Evolutionary conservation across 2,888 invertebrate species (phyloP).

Genomic region (Melieria omissa): DNA sequence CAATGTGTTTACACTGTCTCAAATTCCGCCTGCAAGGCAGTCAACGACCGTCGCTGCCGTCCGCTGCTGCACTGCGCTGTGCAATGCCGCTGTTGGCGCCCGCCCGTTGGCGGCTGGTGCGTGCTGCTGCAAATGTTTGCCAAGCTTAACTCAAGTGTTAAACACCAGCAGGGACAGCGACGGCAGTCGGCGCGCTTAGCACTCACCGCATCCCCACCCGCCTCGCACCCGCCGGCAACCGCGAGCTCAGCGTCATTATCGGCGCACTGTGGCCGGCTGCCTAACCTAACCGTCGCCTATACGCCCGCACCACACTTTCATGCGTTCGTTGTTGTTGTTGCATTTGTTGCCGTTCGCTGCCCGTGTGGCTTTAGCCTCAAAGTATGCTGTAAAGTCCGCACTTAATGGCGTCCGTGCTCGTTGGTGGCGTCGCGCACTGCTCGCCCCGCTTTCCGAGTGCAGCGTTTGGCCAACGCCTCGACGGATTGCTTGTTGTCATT

Average conservation of each 20-base stretch:
- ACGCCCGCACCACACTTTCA: not conserved
- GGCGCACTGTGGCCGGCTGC: slow-evolving; percentile 25
- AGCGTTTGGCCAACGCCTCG: not conserved
- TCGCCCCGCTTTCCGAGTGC: too few species aligned
- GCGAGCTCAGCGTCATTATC: slow-evolving; percentile 7
- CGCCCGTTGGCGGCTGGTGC: slow-evolving; percentile 55
- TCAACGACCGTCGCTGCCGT: not conserved
- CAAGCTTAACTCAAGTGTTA: slow-evolving; percentile 62
- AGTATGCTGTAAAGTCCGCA: not conserved
- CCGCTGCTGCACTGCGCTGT: slow-evolving; percentile 2
- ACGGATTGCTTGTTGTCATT: slow-evolving; percentile 11
- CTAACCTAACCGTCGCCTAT: slow-evolving; percentile 1
- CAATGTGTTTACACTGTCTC: slow-evolving; percentile 32
- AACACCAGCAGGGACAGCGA: slow-evolving; percentile 41
- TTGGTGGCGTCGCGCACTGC: not conserved
- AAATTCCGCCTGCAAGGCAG: slow-evolving; percentile 21
- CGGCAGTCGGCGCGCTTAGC: slow-evolving; percentile 6
- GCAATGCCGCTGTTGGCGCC: slow-evolving; percentile 59
- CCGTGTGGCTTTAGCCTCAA: too few species aligned
- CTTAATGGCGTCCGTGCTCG: slow-evolving; percentile 9
- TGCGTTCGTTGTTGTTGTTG: too few species aligned
- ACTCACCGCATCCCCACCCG: not conserved
- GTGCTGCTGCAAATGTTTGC: slow-evolving; percentile 64
- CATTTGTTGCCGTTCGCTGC: too few species aligned
- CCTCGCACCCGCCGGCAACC: not conserved